Conservation (phyloP, 2,113 vertebrate species). For the Epinephelus cyanopodus region DNA sequence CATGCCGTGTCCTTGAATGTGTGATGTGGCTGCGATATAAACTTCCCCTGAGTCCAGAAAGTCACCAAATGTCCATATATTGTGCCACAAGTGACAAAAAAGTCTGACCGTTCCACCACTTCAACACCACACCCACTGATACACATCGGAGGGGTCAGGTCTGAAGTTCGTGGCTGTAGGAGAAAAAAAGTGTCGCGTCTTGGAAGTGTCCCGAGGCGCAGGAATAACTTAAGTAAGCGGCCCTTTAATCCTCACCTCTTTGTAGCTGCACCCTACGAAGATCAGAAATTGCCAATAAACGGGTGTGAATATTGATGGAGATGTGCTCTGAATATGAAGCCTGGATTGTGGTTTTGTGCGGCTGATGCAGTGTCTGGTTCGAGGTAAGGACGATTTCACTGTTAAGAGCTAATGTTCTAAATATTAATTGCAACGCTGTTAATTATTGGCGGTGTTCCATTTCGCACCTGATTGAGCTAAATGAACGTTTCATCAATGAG, state of each 20-base stretch:
- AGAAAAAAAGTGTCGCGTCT: conserved; percentile 1
- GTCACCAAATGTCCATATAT: too few species aligned
- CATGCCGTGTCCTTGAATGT: not conserved
- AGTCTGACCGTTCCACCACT: not conserved
- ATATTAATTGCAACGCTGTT: not conserved
- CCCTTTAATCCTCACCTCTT: conserved; percentile 42
- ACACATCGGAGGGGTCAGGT: not conserved
- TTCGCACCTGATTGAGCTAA: not conserved
- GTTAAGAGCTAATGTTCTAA: not conserved
- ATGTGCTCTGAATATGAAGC: conserved; percentile 32
- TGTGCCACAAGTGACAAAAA: not conserved
- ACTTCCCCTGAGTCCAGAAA: not conserved
- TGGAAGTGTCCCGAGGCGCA: conserved; percentile 26
- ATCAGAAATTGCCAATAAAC: conserved; percentile 35
- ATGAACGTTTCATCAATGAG: not conserved
- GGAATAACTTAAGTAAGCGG: conserved; percentile 37
- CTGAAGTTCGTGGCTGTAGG: not conserved
- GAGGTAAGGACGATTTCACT: not conserved
- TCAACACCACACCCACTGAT: not conserved
- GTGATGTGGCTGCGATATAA: not conserved
- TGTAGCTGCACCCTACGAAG: conserved; percentile 33
- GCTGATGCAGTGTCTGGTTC: not conserved
- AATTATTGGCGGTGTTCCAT: not conserved
- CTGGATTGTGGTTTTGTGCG: not conserved
- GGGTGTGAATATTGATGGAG: conserved; percentile 22